These are phyloP conservation scores for Xylota sylvarum DNA, from an alignment of 2,888 invertebrate species.

Conservation along the genomic window DNA sequence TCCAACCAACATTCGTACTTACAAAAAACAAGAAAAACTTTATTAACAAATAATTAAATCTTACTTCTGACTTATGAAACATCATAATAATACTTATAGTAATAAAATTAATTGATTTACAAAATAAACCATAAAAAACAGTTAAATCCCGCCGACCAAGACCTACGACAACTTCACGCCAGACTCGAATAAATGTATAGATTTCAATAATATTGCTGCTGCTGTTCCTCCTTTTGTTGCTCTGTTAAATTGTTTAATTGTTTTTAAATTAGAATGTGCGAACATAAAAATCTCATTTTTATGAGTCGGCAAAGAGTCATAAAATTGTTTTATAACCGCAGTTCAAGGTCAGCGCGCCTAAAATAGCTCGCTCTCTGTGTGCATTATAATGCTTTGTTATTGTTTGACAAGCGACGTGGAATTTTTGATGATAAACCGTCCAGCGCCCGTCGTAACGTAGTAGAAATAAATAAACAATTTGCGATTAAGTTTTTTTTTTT, in stretches of 20 bases:
- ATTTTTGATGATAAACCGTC: constrained; percentile 19
- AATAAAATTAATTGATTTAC: constrained; percentile 33
- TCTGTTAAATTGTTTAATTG: constrained; percentile 66
- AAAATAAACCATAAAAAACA: constrained; percentile 31
- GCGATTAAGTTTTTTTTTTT: not conserved
- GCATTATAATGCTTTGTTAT: constrained; percentile 36
- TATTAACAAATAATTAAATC: constrained; percentile 1
- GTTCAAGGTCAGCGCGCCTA: constrained; percentile 68
- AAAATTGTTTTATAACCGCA: constrained; percentile 73
- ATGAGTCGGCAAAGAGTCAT: constrained; percentile 65
- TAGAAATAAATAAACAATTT: constrained; percentile 16
- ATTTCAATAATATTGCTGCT: constrained; percentile 22
- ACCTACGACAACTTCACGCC: constrained; percentile 61
- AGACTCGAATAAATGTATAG: constrained; percentile 28
- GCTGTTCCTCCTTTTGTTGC: constrained; percentile 23
- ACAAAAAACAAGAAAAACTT: not conserved
- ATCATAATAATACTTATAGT: constrained; percentile 2
- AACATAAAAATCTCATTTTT: constrained; percentile 71
- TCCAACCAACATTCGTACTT: not conserved
- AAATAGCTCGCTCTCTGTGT: constrained; percentile 8
- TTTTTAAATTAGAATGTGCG: constrained; percentile 73
- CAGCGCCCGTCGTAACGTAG: constrained; percentile 9
- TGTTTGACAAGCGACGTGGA: constrained; percentile 19
- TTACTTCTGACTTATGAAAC: constrained; percentile 6
- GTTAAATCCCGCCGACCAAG: constrained; percentile 37